Base-by-base conservation (phyloP, 2,888 invertebrate species). In the Apotomis betuletana region DNA sequence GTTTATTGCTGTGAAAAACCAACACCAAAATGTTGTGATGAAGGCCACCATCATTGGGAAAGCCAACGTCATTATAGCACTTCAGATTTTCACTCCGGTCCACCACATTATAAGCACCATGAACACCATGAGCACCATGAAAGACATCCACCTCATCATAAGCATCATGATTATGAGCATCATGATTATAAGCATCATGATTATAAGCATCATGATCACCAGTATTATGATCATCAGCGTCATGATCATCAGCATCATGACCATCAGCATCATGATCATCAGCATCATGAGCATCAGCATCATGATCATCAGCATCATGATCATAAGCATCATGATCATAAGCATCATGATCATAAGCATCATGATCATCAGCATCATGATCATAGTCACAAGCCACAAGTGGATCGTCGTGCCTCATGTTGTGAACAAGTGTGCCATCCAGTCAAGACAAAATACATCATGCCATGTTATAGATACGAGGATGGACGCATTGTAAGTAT, bases 391-490 rank as follows among this genome's bases (percentile, higher is more conserved):
- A 6, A 12, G 12, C 55, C 70, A 12, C 74, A 41, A 67, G 58
- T 5, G 51, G 61, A 12, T 65, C 75, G 3, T 79, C 69, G 52
- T 5, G 55, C 67, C 9, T 65, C 75, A 3, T 79, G 80, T 74
- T 77, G 74, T 68, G 73, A 76, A 41, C 73, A 79, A 5, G 58
- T 73, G 15, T 86, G 85, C 77, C 84, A 81, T 73, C 87, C 88
- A 36, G 79, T 86, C 58, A 87, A 85, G 77, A 89, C 87, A 3
- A 92, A 92, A 86, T 92, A 92, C 74, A 86, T 92, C 49, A 91
- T 92, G 74, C 92, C 92, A 2, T 92, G 92, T 76, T 92, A 92
- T 74, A 84, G 92, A 79, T 93, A 92, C 58, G 92, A 92, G 83
- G 92, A 93, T 75, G 92, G 92, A 12, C 86, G 92, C 70, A 90